phyloP scores from a whole-genome alignment of 2,797 vertebrate genomes.

The Corythornis leucogaster region DNA sequence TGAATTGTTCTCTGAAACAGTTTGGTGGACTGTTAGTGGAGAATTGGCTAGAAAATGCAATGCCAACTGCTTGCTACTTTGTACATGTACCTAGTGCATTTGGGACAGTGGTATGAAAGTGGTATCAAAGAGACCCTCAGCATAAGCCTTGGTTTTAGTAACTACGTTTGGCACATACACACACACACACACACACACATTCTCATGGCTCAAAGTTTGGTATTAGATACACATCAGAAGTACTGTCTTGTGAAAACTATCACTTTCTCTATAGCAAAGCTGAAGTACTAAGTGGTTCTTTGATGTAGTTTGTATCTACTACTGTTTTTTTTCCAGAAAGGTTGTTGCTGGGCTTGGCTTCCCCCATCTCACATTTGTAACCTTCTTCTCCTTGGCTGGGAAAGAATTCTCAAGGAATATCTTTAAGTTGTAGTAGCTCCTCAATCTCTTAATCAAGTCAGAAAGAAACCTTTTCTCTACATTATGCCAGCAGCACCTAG shows the following conservation, averaged over 20 bases:
- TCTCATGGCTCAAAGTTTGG: not conserved
- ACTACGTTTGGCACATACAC: not conserved
- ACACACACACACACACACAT: not conserved
- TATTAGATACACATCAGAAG: not conserved
- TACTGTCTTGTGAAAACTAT: not conserved
- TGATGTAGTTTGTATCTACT: not conserved
- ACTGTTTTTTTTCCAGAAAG: not conserved
- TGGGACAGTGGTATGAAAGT: not conserved
- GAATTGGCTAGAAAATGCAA: not conserved
- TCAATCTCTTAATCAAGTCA: not conserved
- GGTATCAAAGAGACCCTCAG: not conserved
- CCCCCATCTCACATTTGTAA: not conserved
- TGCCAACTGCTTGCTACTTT: not conserved
- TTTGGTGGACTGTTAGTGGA: not conserved
- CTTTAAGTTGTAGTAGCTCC: not conserved
- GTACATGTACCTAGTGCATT: not conserved
- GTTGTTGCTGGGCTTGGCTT: not conserved
- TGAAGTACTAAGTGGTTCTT: not conserved
- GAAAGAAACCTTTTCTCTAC: not conserved
- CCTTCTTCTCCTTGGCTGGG: not conserved
- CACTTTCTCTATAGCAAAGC: not conserved
- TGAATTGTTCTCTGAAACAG: not conserved
- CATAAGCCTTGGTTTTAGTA: not conserved
- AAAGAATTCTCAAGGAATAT: not conserved
- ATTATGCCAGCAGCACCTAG: not conserved